Evolutionary conservation across 2,797 vertebrate genomes (phyloP).

Genomic region (Amblyopsis hoosieri): DNA sequence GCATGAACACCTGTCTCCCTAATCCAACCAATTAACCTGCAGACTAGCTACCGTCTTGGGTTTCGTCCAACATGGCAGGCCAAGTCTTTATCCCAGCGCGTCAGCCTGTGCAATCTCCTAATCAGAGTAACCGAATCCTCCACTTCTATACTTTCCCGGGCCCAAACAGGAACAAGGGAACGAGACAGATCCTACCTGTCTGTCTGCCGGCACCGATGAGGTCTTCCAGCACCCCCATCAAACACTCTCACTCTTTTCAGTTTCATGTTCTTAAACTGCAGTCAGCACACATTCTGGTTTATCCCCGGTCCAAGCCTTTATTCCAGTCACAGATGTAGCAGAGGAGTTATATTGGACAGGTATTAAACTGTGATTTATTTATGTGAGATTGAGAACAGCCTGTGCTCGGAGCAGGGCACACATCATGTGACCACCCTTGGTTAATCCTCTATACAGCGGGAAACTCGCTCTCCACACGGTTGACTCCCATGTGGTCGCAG

Average conservation of each 20-base stretch:
- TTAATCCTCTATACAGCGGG: conserved; percentile 37
- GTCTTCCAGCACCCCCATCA: conserved; percentile 30
- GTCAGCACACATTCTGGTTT: too few relatives aligned
- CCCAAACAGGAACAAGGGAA: conserved; percentile 42
- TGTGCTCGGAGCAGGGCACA: conserved; percentile 53
- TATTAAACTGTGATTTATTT: conserved; percentile 73
- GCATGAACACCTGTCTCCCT: conserved; percentile 74
- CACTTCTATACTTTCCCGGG: conserved; percentile 43
- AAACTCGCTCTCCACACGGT: conserved; percentile 49
- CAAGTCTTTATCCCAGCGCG: conserved; percentile 62
- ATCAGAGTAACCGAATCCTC: conserved; percentile 73
- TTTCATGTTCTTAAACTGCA: too few relatives aligned
- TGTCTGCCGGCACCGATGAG: conserved; percentile 43
- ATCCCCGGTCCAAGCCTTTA: conserved; percentile 20
- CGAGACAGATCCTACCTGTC: conserved; percentile 48
- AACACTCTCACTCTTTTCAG: conserved; percentile 8
- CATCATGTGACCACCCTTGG: conserved; percentile 49
- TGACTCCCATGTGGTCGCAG: conserved; percentile 43
- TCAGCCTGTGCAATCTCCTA: conserved; percentile 72
- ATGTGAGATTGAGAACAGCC: conserved; percentile 68
- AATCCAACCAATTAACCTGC: conserved; percentile 77
- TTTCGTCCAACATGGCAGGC: conserved; percentile 63
- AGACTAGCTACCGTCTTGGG: conserved; percentile 58
- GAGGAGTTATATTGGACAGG: conserved; percentile 62
- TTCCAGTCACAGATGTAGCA: conserved; percentile 61